Percentiles rank a stretch among this genome's conserved stretches.
Conservation (phyloP, 2,113 vertebrate genomes). For the Melanotaenia duboulayi region DNA sequence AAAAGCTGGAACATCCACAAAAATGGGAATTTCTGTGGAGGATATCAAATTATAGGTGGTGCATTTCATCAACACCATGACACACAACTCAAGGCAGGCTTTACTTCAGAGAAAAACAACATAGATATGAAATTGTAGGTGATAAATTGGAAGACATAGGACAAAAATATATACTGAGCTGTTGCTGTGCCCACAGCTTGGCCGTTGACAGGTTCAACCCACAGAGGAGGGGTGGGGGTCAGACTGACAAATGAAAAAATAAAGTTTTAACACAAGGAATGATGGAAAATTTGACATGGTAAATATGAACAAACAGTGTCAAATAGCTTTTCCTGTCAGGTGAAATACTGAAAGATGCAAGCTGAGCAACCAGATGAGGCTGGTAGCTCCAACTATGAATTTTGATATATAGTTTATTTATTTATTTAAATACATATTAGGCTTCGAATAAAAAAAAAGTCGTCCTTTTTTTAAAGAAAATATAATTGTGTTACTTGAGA, state of each 20-base stretch:
- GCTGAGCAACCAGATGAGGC: neutral
- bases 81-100: neutral
- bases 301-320: neutral
- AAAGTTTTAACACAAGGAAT: constrained; percentile 2
- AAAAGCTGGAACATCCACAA: neutral
- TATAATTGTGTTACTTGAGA: no score
- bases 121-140: neutral
- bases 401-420: no score
- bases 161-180: neutral
- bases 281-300: constrained; percentile 12
- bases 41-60: neutral
- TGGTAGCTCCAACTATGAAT: no score
- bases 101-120: neutral
- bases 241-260: constrained; percentile 2
- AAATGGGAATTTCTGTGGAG: neutral
- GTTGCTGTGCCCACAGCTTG: neutral
- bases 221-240: constrained; percentile 5
- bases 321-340: neutral
- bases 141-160: neutral
- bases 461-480: no score
- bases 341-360: neutral
- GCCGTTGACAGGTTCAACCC: neutral
- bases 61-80: neutral
- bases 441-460: no score
- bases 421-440: no score